Base-by-base conservation (phyloP, 2,888 invertebrate genomes). In the Hydrotaea diabolus region DNA sequence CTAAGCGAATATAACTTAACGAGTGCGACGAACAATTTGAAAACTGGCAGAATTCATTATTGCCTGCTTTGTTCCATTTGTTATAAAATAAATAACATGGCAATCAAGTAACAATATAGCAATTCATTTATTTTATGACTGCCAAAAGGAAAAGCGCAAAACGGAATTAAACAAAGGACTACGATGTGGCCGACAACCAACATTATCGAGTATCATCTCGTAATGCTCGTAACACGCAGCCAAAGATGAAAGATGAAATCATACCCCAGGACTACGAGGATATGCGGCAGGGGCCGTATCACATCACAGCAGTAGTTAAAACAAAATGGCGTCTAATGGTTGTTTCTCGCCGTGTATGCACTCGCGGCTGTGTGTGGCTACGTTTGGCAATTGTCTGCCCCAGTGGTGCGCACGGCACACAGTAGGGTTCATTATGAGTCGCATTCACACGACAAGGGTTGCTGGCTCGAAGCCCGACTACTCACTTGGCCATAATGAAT, bases 121-220 rank as follows among this genome's bases (percentile, higher is more conserved):
- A 91, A 91, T 91, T 91, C 91, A 91, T 91, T 91, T 91, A 91
- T 90, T 91, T 91, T 90, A 91, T 91, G 90, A 91, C 83, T 86
- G 88, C 88, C 85, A 86, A 85, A 83, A 86, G 83, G 75, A 82
- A 74, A 82, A 55, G 9, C 39, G 64, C 31, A 31, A 31, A 31
- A 31, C 31, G 31, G 7, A 31, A 31, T 31, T 31, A 31, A 31
- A 31, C 31, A 31, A 31, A 31, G 31, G 31, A 31, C 3, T n/a
- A n/a, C n/a, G n/a, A n/a, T n/a, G n/a, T n/a, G 31, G 7, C 2
- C 2, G 31, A 2, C 31, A 19, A 59, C 2, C n/a, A 19, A 21
- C 55, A 21, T 31, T 59, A n/a, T 31, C 26, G 15, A 64, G 39
- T 64, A 46, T 62, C 62, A 62, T 43, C 43, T 46, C 69, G 21